A percentile compares a stretch with the other conserved stretches of the same genome.
These are phyloP conservation scores for Athalia rosae DNA, from an alignment of 2,888 invertebrate species.

Conservation along the genomic window DNA sequence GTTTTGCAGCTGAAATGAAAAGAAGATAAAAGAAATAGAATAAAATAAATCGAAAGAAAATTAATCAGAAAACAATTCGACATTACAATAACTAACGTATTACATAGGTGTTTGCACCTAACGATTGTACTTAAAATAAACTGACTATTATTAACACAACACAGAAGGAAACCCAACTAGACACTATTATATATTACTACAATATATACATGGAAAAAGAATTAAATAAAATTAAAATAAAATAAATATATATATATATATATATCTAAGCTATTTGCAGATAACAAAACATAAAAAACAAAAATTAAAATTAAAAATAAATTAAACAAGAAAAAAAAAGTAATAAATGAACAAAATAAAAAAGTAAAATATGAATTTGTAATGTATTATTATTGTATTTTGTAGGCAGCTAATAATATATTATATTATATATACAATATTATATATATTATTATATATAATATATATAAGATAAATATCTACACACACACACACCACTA, in stretches of 20 bases:
- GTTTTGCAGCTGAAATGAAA: slow-evolving; percentile 12
- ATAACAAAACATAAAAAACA: slow-evolving; percentile 52
- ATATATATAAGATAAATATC: slow-evolving; percentile 45
- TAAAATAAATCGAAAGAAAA: neutral
- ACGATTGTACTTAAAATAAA: slow-evolving; percentile 66
- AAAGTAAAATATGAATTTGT: slow-evolving; percentile 58
- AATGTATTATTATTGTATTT: slow-evolving; percentile 64
- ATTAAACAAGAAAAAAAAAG: slow-evolving; percentile 49
- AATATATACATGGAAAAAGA: slow-evolving; percentile 58
- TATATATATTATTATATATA: slow-evolving; percentile 53
- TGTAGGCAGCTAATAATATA: slow-evolving; percentile 63
- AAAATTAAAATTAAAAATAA: slow-evolving; percentile 45
- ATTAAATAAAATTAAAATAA: slow-evolving; percentile 60
- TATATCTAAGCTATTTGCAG: slow-evolving; percentile 66
- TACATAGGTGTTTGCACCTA: slow-evolving; percentile 56
- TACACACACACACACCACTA: slow-evolving; percentile 33
- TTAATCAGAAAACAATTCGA: neutral
- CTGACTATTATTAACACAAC: slow-evolving; percentile 49
- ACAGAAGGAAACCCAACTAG: slow-evolving; percentile 59
- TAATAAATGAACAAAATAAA: slow-evolving; percentile 45
- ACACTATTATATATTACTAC: slow-evolving; percentile 59
- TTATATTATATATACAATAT: slow-evolving; percentile 46
- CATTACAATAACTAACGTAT: neutral
- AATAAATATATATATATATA: slow-evolving; percentile 54
- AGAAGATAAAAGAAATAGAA: slow-evolving; percentile 7